Base-by-base conservation (phyloP, 2,888 invertebrate species). In the Ceramica pisi region DNA sequence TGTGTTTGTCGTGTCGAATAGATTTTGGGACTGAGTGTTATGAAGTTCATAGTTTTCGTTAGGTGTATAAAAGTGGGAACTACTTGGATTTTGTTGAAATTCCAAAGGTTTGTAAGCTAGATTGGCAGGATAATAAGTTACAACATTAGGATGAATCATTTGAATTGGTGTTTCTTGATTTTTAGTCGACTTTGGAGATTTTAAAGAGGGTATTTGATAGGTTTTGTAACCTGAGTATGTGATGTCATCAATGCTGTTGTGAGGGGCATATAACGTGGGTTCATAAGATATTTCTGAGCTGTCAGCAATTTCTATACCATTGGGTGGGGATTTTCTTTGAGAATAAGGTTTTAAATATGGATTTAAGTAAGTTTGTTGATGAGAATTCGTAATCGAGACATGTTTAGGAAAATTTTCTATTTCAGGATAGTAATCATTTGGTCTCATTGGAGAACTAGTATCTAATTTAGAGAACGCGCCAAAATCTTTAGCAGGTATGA, bases 221-320 rank as follows among this genome's bases (percentile, higher is more conserved):
- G 72, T 60, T 10, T 72, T 78, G 14, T 80, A 81, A 1, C 82
- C 78, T 4, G 66, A 61, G 55, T 80, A 81, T 16, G 72, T 72
- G 0, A 62, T 61, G 46, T 60, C 26, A 0, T 63, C n/a, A 16
- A 50, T 31, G 46, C 63, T 63, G 3, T 59, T 48, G 0, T 21
- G 1, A n/a, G 48, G 10, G 5, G 2, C 16, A 50, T 41, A n/a
- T n/a, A 12, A 21, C 53, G 2, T 16, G 12, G 38, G 9, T 14
- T 59, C 1, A 44, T 16, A 9, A 38, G 41, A 8, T 0, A 38
- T 51, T 55, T 55, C 41, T 12, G 26, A 19, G 2, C 2, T 31
- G 1, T 70, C 41, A n/a, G 31, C 19, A 4, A 44, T 0, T 19
- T 51, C 35, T 1, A 51, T 35, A 10, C 16, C 1, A 48, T 35